phyloP scores from a whole-genome alignment of 2,888 invertebrate species.

The Tipula vernalis region DNA sequence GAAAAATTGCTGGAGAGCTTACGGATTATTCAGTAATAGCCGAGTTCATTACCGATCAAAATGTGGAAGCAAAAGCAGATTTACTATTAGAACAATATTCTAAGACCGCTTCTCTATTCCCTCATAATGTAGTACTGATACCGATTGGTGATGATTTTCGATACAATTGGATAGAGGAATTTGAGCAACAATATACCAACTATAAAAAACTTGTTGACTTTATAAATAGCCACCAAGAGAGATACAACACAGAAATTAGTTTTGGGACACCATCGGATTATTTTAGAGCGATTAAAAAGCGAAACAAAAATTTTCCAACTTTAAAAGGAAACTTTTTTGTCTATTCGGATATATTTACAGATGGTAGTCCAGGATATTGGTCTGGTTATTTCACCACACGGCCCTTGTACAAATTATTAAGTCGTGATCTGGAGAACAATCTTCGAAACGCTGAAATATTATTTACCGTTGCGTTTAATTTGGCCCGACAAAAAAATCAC shows the following conservation, averaged over 20 bases:
- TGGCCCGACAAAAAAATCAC: conserved; percentile 48
- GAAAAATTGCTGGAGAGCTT: conserved; percentile 79
- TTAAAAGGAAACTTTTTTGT: conserved; percentile 93
- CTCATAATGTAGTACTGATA: conserved; percentile 85
- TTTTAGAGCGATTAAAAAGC: conserved; percentile 60
- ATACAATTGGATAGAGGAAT: conserved; percentile 78
- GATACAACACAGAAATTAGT: conserved; percentile 55
- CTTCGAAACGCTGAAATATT: conserved; percentile 72
- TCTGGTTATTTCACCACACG: conserved; percentile 91
- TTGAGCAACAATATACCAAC: conserved; percentile 88
- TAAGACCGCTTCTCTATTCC: conserved; percentile 75
- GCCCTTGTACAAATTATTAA: conserved; percentile 74
- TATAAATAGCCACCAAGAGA: conserved; percentile 66
- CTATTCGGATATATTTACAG: conserved; percentile 87
- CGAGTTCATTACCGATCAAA: conserved; percentile 70
- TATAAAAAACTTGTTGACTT: conserved; percentile 82
- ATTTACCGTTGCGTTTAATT: conserved; percentile 68
- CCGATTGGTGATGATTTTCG: conserved; percentile 95
- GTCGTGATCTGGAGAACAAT: conserved; percentile 72
- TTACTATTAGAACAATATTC: conserved; percentile 78
- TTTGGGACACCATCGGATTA: conserved; percentile 91
- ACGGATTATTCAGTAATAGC: conserved; percentile 73
- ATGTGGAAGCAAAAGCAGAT: conserved; percentile 74
- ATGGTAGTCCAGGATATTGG: conserved; percentile 92
- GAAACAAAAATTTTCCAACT: conserved; percentile 56